phyloP scores from a whole-genome alignment of 2,797 vertebrate genomes.

The Macropodus opercularis region DNA sequence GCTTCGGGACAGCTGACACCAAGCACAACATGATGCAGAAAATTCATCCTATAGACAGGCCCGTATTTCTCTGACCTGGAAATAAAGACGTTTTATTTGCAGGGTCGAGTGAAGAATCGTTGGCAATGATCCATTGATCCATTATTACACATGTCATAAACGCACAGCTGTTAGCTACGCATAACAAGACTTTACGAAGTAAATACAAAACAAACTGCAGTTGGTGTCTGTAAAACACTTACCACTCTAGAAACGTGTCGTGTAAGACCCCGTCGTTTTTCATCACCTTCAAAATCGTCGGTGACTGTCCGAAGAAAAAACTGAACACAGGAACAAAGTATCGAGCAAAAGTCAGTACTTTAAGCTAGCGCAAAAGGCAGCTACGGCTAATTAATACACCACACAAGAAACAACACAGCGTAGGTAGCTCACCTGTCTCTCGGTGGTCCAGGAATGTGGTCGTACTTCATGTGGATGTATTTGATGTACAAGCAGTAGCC shows the following conservation, averaged over 20 bases:
- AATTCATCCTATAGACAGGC: constrained; percentile 80
- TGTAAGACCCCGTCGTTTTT: constrained; percentile 5
- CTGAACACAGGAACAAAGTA: constrained; percentile 27
- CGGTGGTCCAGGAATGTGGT: constrained; percentile 89
- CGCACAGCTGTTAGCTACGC: too few relatives aligned
- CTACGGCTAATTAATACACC: too few relatives aligned
- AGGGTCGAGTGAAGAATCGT: too few relatives aligned
- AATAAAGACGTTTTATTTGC: neutral
- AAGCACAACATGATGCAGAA: constrained; percentile 77
- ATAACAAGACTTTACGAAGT: too few relatives aligned
- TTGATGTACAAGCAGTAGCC: constrained; percentile 83
- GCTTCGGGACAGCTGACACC: constrained; percentile 83
- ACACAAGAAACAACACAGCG: neutral
- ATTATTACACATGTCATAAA: neutral
- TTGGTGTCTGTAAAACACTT: constrained; percentile 21
- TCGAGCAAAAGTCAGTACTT: neutral
- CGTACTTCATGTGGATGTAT: constrained; percentile 84
- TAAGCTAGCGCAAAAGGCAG: too few relatives aligned
- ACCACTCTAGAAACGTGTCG: constrained; percentile 72
- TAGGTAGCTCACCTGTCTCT: constrained; percentile 80
- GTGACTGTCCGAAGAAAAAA: constrained; percentile 70
- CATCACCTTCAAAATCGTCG: neutral
- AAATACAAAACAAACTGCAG: too few relatives aligned
- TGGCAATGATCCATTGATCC: neutral
- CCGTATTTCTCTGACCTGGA: constrained; percentile 87